These are phyloP conservation scores for Malurus alboscapulatus DNA, from an alignment of 2,113 vertebrate genomes.

Conservation along the genomic window DNA sequence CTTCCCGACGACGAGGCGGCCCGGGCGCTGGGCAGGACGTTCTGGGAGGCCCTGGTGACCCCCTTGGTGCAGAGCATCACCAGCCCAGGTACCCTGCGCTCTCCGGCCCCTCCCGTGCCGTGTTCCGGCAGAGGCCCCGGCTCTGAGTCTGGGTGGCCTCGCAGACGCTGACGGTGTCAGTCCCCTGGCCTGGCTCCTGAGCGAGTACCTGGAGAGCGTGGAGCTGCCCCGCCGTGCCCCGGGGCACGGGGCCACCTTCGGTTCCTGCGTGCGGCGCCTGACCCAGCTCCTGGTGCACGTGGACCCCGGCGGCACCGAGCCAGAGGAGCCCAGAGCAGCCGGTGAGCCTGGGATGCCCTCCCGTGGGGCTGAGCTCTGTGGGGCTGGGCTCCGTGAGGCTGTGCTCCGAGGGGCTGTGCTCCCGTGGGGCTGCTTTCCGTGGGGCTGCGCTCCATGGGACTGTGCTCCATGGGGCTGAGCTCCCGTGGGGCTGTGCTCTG, in stretches of 20 bases:
- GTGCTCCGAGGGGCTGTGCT: no score
- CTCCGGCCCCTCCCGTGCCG: accelerated
- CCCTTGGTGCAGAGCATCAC: slow-evolving; percentile 89
- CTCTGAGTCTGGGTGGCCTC: neutral
- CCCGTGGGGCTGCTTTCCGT: no score
- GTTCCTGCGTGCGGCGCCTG: slow-evolving; percentile 84
- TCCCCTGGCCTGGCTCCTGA: slow-evolving; percentile 88
- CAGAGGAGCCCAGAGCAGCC: slow-evolving; percentile 72
- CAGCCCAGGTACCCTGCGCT: slow-evolving; percentile 69
- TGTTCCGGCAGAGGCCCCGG: neutral
- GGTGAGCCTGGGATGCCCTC: no score
- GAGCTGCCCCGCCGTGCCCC: slow-evolving; percentile 48
- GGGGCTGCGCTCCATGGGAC: no score
- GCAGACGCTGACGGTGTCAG: slow-evolving; percentile 68
- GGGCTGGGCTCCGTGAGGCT: no score
- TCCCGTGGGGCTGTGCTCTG: no score
- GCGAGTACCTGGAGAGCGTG: slow-evolving; percentile 82
- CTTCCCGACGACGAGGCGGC: slow-evolving; percentile 87
- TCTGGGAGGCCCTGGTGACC: slow-evolving; percentile 92
- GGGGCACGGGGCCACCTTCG: slow-evolving; percentile 74
- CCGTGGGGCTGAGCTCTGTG: no score
- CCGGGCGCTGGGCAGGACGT: slow-evolving; percentile 87
- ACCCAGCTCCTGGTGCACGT: slow-evolving; percentile 91
- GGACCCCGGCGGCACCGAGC: slow-evolving; percentile 72
- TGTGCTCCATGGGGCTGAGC: no score